A percentile compares a stretch with the other conserved stretches of the same genome.
Evolutionary conservation across 2,797 vertebrate species (phyloP).

Genomic region (Epinephelus awoara): DNA sequence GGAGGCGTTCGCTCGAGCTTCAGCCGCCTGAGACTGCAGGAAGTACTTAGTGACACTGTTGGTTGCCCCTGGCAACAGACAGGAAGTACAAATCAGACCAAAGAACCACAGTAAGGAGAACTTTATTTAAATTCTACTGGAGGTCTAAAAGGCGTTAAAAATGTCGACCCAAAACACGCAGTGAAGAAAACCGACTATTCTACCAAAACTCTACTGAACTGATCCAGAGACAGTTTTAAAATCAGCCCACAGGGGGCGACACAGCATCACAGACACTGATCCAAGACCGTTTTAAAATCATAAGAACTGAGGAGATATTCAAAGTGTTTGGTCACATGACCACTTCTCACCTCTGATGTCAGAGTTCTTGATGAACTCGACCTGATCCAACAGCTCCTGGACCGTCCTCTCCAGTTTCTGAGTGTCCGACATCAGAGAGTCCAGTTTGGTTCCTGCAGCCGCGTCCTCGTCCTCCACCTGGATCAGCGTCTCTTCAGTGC

Average conservation of each 20-base stretch:
- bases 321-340: too few species aligned
- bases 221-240: too few species aligned
- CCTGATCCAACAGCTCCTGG: slow-evolving; percentile 91
- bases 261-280: too few species aligned
- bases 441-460: slow-evolving; percentile 83
- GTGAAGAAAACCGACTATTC: too few species aligned
- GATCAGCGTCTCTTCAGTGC: slow-evolving; percentile 86
- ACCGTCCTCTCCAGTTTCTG: slow-evolving; percentile 89
- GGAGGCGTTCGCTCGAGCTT: slow-evolving; percentile 90
- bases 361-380: slow-evolving; percentile 97
- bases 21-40: slow-evolving; percentile 91
- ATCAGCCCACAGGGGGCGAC: too few species aligned
- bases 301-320: too few species aligned
- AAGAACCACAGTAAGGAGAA: too few species aligned
- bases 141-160: too few species aligned
- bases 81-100: slow-evolving; percentile 1
- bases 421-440: slow-evolving; percentile 85
- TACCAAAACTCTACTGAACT: too few species aligned
- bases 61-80: slow-evolving; percentile 89
- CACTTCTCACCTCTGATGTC: slow-evolving; percentile 90
- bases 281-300: too few species aligned
- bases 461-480: slow-evolving; percentile 83
- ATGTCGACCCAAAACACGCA: too few species aligned
- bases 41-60: slow-evolving; percentile 93
- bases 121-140: too few species aligned